These are phyloP conservation scores for Epinephelus cyanopodus DNA, from an alignment of 2,113 vertebrate species.

Conservation along the genomic window DNA sequence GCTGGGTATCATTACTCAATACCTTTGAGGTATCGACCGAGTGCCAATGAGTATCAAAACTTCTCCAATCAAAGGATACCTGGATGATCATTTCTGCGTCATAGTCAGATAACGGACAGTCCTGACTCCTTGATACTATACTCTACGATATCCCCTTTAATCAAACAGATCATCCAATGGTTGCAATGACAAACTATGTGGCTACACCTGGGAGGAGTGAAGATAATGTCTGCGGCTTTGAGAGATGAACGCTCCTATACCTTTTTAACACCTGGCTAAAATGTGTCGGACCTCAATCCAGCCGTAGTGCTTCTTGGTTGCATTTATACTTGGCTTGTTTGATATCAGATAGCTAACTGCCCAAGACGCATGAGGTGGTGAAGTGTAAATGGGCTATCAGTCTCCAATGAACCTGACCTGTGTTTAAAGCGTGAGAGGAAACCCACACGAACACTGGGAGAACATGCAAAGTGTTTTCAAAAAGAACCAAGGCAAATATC, in stretches of 20 bases:
- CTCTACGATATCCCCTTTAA: too few species aligned
- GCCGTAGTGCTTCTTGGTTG: not conserved
- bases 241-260: not conserved
- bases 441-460: not conserved
- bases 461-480: conserved; percentile 23
- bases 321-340: not conserved
- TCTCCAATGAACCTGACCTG: not conserved
- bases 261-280: conserved; percentile 18
- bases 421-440: not conserved
- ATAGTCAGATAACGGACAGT: too few species aligned
- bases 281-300: not conserved
- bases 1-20: too few species aligned
- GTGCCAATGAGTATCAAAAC: too few species aligned
- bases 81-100: too few species aligned
- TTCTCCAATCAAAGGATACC: too few species aligned
- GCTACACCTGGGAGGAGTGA: not conserved
- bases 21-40: too few species aligned
- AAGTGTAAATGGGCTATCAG: not conserved
- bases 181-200: not conserved
- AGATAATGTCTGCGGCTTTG: not conserved
- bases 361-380: not conserved
- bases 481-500: conserved; percentile 18
- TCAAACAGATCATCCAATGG: not conserved
- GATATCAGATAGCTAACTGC: not conserved
- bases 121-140: too few species aligned